Conservation (phyloP, 2,113 vertebrate species). For the Anseranas semipalmata region DNA sequence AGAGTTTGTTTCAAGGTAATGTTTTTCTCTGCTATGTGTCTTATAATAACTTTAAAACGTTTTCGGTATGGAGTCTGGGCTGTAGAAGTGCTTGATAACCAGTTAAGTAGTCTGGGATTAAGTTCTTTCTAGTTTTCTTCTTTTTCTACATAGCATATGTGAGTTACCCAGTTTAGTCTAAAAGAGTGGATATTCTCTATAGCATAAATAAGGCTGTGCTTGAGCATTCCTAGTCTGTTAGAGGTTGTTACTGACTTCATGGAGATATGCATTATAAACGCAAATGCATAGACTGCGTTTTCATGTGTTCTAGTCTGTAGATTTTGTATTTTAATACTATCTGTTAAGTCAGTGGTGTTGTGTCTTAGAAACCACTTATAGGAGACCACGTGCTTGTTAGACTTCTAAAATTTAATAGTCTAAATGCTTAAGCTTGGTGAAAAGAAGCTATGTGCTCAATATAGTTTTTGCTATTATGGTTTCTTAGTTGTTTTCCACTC, state of each 20-base stretch:
- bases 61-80: fast-evolving
- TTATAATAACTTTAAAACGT: fast-evolving
- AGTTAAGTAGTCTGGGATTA: background rate
- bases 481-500: background rate
- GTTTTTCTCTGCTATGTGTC: fast-evolving
- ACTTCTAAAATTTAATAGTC: background rate
- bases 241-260: background rate
- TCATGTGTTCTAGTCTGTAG: fast-evolving
- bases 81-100: fast-evolving
- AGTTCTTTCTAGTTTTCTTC: background rate
- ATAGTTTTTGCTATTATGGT: background rate
- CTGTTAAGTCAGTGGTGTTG: background rate
- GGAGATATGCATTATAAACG: background rate
- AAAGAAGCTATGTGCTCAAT: background rate
- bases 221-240: background rate
- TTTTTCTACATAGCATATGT: background rate
- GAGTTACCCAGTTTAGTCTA: fast-evolving
- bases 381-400: fast-evolving
- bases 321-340: background rate
- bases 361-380: background rate
- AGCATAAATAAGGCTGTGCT: background rate
- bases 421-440: background rate
- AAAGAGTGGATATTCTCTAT: background rate
- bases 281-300: fast-evolving
- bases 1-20: background rate